Percentiles rank a stretch among this genome's conserved stretches.
phyloP scores from a whole-genome alignment of 2,113 vertebrate species.

The Notarius lentiginosus region DNA sequence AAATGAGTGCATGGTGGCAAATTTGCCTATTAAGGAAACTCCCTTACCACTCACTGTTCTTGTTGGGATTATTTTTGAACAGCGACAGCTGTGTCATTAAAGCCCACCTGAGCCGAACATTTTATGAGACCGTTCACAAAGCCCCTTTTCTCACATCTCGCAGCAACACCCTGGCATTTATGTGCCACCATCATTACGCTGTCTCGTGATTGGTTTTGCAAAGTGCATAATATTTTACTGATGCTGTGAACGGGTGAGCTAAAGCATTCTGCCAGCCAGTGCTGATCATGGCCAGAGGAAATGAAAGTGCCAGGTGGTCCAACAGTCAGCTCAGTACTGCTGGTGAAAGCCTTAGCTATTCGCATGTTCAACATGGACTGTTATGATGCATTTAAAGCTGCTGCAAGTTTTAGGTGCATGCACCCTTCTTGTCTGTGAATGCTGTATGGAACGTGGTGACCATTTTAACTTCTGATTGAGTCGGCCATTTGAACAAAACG shows the following conservation, averaged over 20 bases:
- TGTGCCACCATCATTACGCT: conserved; percentile 24
- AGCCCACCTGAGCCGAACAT: conserved; percentile 4
- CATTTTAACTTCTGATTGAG: conserved; percentile 9
- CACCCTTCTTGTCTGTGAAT: conserved; percentile 18
- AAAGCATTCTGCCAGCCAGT: neutral
- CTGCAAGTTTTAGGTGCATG: conserved; percentile 13
- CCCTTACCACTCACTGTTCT: conserved; percentile 17
- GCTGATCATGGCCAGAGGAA: neutral
- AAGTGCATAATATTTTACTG: conserved; percentile 4
- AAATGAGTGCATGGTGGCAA: conserved; percentile 19
- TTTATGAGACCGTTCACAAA: conserved; percentile 6
- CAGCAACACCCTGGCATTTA: neutral
- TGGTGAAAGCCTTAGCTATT: neutral
- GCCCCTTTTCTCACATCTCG: neutral
- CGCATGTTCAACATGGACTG: conserved; percentile 5
- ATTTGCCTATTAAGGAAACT: conserved; percentile 25
- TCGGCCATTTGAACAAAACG: conserved; percentile 4
- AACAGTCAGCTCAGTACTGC: neutral
- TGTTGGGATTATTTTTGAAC: conserved; percentile 10
- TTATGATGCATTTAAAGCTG: conserved; percentile 44
- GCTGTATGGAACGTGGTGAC: conserved; percentile 25
- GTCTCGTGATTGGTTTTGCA: neutral
- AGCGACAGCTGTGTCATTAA: conserved; percentile 27
- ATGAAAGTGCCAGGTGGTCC: neutral
- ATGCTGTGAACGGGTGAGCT: neutral